These are phyloP conservation scores for Lepidothrix coronata DNA, from an alignment of 2,113 vertebrate genomes.

Conservation along the genomic window DNA sequence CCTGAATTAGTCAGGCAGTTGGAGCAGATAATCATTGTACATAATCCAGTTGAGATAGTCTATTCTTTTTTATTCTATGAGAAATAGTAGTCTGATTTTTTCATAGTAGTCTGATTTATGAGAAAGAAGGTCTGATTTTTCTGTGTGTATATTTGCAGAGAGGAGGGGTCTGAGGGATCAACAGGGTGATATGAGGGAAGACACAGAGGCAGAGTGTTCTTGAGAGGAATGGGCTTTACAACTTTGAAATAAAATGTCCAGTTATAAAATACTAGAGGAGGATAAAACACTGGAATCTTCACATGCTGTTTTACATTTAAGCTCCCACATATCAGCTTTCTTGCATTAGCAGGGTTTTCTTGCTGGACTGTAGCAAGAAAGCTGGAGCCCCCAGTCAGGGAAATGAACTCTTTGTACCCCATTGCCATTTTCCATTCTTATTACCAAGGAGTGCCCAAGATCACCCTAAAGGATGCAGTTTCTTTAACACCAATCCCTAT, in stretches of 20 bases:
- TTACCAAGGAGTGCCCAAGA: not conserved
- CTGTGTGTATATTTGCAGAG: not conserved
- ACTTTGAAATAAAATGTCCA: not conserved
- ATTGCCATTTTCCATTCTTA: not conserved
- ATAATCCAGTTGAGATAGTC: not conserved
- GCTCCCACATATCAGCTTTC: not conserved
- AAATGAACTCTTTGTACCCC: not conserved
- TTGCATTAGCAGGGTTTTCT: not conserved
- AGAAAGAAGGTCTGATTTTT: not conserved
- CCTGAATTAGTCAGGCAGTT: not conserved
- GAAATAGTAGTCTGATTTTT: not conserved
- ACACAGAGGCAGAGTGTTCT: not conserved
- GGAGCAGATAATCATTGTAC: not conserved
- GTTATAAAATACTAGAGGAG: not conserved
- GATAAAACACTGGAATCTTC: not conserved
- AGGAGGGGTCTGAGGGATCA: not conserved
- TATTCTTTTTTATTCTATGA: not conserved
- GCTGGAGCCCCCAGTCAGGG: not conserved
- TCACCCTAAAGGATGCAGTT: not conserved
- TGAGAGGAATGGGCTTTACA: not conserved
- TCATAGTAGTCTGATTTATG: too few species aligned
- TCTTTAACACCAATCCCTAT: not conserved
- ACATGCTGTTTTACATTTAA: not conserved
- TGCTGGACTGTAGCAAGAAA: not conserved
- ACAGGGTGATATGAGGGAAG: not conserved